Conservation (phyloP, 2,113 vertebrate species). For the Malurus elegans region DNA sequence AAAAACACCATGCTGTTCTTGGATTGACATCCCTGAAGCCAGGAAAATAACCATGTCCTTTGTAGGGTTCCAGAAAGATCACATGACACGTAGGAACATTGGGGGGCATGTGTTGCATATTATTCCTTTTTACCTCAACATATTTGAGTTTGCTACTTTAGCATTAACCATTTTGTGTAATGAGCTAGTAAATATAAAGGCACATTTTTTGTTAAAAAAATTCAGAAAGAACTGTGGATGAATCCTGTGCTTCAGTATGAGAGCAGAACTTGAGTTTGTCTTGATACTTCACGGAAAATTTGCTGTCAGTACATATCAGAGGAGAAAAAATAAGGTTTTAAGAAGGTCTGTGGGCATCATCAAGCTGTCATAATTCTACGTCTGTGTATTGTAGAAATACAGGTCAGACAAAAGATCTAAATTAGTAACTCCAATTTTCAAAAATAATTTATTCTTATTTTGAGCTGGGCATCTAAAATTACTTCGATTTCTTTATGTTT, state of each 20-base stretch:
- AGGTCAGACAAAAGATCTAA: not conserved
- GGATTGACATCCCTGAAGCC: not conserved
- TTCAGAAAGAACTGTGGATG: accelerated
- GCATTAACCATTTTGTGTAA: not conserved
- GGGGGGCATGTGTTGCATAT: accelerated
- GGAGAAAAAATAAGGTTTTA: not conserved
- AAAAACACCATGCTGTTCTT: not conserved
- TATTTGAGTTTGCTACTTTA: not conserved
- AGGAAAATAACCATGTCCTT: not conserved
- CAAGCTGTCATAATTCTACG: accelerated
- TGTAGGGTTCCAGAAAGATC: not conserved
- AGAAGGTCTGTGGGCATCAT: not conserved
- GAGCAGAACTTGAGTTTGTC: not conserved
- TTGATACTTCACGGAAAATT: not conserved
- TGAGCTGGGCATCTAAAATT: not conserved
- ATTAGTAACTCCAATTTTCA: not conserved
- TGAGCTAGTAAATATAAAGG: not conserved
- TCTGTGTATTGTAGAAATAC: not conserved
- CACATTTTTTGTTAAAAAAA: not conserved
- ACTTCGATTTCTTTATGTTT: not conserved
- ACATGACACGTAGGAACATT: accelerated
- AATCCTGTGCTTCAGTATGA: not conserved
- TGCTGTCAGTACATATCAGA: not conserved
- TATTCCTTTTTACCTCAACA: not conserved
- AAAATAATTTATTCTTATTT: not conserved